Evolutionary conservation across 2,888 invertebrate genomes (phyloP), one percentile per base, ranked within the genome.

Genomic region (Psylliodes chrysocephalus): DNA sequence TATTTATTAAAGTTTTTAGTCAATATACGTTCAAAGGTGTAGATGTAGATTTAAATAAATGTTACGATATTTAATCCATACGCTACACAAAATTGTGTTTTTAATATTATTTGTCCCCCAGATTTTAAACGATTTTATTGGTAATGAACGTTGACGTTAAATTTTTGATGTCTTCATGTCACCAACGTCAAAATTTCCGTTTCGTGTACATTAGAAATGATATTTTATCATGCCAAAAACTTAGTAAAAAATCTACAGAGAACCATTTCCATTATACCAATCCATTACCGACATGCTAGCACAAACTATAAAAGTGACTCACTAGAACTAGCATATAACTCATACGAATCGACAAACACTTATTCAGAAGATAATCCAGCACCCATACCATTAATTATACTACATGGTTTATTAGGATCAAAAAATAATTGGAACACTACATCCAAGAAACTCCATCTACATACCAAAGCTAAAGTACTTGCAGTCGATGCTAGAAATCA

Each of bases 401-500:
- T 93, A 78, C 97, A 97, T 79, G 96, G 95, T 0, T 83, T 97
- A 10, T 87, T 98, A 70, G 59, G 59, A 0, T 90, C 90, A 0
- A 96, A 95, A 79, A 89, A 85, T 62, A 95, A 96, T 78, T 98
- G 96, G 95, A 89, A 91, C 73, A 87, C 89, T 22, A 81, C 95
- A n/a, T 90, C 91, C 0, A 94, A 92, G 66, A 75, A 67, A 40
- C 71, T 70, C 35, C 70, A 73, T 66, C 85, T 86, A 0, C 85
- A 85, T 53, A 91, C 87, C 87, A 73, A 85, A 87, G 78, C 92
- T 85, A 83, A 89, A 87, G 85, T 95, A 0, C 87, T 93, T 66
- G 86, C 91, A 2, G 86, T 96, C 19, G 98, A 98, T 83, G 91
- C 94, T 3, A 87, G 98, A 77, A 98, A 98, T 83, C 98, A 98